Base-by-base conservation (phyloP, 2,797 vertebrate species). In the Pseudochromis fuscus region DNA sequence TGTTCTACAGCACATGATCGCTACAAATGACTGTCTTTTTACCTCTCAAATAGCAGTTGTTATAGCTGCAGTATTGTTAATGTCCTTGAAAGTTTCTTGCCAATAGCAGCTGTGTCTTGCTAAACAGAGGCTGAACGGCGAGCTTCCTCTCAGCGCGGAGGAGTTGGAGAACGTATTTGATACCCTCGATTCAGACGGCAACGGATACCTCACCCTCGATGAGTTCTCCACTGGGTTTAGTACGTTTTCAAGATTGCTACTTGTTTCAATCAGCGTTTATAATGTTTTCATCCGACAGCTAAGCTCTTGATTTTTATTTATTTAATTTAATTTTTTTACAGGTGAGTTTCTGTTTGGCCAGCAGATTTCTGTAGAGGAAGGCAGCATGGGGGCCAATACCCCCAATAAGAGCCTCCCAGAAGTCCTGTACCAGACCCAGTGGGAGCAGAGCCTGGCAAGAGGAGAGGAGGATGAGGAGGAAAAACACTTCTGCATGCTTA, bases 211-310 rank as follows among this genome's bases (percentile, higher is more conserved):
- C 42, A 97, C 95, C 3, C 93, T 94, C 15, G 90, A 96, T 4
- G 98, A 99, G 89, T 98, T 98, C 89, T 94, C 95, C 45, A 92
- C 93, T 0, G 96, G 97, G 84, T 97, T 99, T 60, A 96, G 97
- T 99, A 91, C 37, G 96, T 96, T 86, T 60, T 38, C 6, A 73
- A 64, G 19, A 18, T 28, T 9, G 1, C 9, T 23, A 4, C 23
- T 51, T 2, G 1, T 37, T 2, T 58, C 37, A 35, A n/a, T 4
- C 7, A 33, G 25, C 11, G 11, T 23, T 31, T 19, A 16, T 50
- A n/a, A 28, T 35, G 19, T 64, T 44, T 49, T 18, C 1, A 30
- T 23, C 30, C 10, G 23, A 24, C 7, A 7, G 30, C 23, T 27
- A 30, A 50, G 4, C 8, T 77, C 8, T 49, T 27, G 3, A 2